Evolutionary conservation across 2,888 invertebrate species (phyloP).

Genomic region (Leucania comma): DNA sequence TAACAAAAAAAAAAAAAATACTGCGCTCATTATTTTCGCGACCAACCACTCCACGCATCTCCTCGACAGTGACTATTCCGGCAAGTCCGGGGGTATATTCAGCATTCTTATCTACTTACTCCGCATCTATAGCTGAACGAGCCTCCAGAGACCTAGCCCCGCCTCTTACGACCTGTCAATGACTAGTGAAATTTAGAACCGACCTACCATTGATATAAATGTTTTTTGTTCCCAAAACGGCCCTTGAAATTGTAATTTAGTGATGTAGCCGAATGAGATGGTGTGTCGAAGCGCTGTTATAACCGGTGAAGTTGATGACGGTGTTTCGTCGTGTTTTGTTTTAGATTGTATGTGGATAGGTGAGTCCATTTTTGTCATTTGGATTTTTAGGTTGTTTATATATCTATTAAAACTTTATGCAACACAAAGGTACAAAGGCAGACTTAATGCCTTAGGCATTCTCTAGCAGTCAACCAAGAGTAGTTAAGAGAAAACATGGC

Average conservation of each 20-base stretch:
- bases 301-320: constrained; percentile 56
- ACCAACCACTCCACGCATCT: constrained; percentile 70
- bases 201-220: constrained; percentile 90
- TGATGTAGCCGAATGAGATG: constrained; percentile 77
- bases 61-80: constrained; percentile 51
- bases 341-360: constrained; percentile 14
- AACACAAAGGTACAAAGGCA: no score
- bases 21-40: neutral
- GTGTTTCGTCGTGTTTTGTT: constrained; percentile 26
- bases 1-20: neutral
- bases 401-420: no score
- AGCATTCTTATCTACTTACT: constrained; percentile 88
- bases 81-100: constrained; percentile 76
- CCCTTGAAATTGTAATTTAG: constrained; percentile 89
- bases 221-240: constrained; percentile 90
- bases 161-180: constrained; percentile 90
- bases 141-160: constrained; percentile 80
- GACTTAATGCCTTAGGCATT: no score
- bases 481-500: no score
- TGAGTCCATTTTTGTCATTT: constrained; percentile 1
- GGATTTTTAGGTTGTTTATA: neutral
- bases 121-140: constrained; percentile 81
- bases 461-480: no score
- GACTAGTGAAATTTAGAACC: constrained; percentile 90
- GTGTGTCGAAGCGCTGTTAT: constrained; percentile 71